These are phyloP conservation scores for Spodoptera littoralis DNA, from an alignment of 2,888 invertebrate species.

Conservation along the genomic window DNA sequence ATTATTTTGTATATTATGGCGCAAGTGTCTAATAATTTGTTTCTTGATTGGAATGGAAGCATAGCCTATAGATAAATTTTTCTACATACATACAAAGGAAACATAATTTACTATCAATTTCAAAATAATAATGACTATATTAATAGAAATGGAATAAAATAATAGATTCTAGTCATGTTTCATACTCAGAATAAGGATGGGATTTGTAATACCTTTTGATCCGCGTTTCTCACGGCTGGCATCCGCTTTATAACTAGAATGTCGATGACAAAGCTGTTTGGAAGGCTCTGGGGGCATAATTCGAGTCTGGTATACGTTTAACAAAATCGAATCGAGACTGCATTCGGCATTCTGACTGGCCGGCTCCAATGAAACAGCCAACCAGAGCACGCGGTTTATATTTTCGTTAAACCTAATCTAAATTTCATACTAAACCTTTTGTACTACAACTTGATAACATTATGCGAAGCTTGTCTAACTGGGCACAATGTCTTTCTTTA, in stretches of 20 bases:
- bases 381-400: too few species aligned
- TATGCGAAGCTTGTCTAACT: constrained; percentile 4
- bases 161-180: constrained; percentile 37
- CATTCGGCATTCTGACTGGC: too few species aligned
- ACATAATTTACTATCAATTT: neutral
- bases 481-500: constrained; percentile 6
- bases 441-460: neutral
- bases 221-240: constrained; percentile 56
- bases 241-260: constrained; percentile 50
- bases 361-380: too few species aligned
- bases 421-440: too few species aligned
- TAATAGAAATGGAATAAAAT: constrained; percentile 6
- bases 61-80: too few species aligned
- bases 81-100: neutral
- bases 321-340: too few species aligned
- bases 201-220: constrained; percentile 39
- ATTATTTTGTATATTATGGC: too few species aligned
- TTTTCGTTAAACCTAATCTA: too few species aligned
- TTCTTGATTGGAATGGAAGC: too few species aligned
- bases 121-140: neutral
- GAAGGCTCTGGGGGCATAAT: neutral
- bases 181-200: constrained; percentile 36
- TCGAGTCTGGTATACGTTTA: too few species aligned
- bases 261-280: constrained; percentile 49
- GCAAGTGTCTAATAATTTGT: too few species aligned